Evolutionary conservation across 2,797 vertebrate species (phyloP), one percentile per base, ranked within the genome.

Genomic region (Sebastes vulpes): DNA sequence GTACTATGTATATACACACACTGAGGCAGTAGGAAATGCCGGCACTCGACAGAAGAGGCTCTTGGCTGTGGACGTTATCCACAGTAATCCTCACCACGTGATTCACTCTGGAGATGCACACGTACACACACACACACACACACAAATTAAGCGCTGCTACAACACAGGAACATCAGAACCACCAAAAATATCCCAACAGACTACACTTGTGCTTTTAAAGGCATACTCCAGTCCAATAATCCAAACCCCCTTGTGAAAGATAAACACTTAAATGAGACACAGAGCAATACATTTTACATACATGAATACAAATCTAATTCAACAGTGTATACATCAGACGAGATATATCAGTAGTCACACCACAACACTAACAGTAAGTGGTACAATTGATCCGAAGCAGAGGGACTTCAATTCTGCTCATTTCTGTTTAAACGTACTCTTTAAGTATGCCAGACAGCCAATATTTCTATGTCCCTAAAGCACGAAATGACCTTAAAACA

Each of bases 11-110:
- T 50, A 29, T 26, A 75, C 77, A 84, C 77, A 84, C 64, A 65
- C 28, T 60, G 54, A 73, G 56, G 82, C 69, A 29, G 65, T 67
- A 65, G 81, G 74, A 92, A 87, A 90, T 77, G 79, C 66, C 81
- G 77, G 71, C 79, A 75, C 82, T 84, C 29, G 35, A 89, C 77
- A 85, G 78, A 88, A 52, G 72, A 88, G 74, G 73, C 81, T 89
- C 81, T 89, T 56, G 72, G 84, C 75, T 75, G 69, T 65, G 68
- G 75, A 85, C 75, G 64, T 89, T 86, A 87, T 91, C 83, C 80
- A 82, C 82, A 80, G 79, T 91, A 92, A 93, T 93, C 83, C 79
- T 83, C 48, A 52, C 79, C 86, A 89, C 73, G 81, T 88, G 84
- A 88, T 52, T 76, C 65, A 46, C 60, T 84, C 71, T 74, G 61